These are phyloP conservation scores for Lycophotia porphyrea DNA, from an alignment of 2,888 invertebrate genomes.

Conservation along the genomic window DNA sequence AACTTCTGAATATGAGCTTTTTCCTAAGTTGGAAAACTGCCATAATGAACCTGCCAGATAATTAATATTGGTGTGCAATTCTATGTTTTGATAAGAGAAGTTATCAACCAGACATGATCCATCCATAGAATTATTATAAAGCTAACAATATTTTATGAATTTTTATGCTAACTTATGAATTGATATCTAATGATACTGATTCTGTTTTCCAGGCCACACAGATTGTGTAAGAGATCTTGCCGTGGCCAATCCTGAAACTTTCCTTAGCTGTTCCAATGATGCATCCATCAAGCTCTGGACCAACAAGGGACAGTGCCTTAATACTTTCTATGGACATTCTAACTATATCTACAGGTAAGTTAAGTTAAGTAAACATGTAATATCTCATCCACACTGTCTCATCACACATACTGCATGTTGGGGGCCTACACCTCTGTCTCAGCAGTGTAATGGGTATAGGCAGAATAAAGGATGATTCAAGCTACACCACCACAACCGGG, in stretches of 20 bases:
- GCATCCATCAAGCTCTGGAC: slow-evolving; percentile 96
- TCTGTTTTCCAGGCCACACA: slow-evolving; percentile 92
- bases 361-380: no score
- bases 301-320: slow-evolving; percentile 93
- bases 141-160: background rate
- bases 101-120: background rate
- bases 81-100: background rate
- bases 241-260: slow-evolving; percentile 92
- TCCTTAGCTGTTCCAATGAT: slow-evolving; percentile 98
- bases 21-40: background rate
- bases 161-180: background rate
- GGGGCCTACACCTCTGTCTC: no score
- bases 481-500: no score
- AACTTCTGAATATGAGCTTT: background rate
- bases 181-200: background rate
- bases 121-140: background rate
- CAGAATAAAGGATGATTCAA: no score
- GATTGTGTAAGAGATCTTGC: slow-evolving; percentile 97
- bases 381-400: no score
- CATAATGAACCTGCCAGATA: background rate
- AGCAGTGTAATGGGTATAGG: no score
- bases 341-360: slow-evolving; percentile 96
- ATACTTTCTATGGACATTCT: slow-evolving; percentile 94
- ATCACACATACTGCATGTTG: no score
- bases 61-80: background rate